phyloP scores from a whole-genome alignment of 2,797 vertebrate species.

The Mormyrus proboscirostris region DNA sequence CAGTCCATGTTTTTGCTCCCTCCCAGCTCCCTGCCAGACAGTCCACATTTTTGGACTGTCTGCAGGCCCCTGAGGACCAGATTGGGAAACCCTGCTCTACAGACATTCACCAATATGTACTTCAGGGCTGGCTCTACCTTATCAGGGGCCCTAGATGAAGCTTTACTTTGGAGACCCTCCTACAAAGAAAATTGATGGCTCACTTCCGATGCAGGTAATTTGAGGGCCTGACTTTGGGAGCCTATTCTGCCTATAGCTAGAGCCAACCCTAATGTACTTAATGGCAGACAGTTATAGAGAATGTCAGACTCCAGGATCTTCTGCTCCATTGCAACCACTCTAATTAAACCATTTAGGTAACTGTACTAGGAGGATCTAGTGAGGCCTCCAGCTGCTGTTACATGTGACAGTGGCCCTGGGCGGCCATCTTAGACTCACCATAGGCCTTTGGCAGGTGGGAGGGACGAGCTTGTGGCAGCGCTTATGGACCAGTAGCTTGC shows the following conservation, averaged over 20 bases:
- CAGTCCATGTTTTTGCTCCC: not conserved
- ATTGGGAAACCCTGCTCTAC: not conserved
- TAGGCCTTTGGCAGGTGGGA: slow-evolving; percentile 95
- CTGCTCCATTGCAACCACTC: not conserved
- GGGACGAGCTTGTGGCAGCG: slow-evolving; percentile 89
- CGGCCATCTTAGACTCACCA: slow-evolving; percentile 70
- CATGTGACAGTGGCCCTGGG: not conserved
- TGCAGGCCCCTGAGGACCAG: not conserved
- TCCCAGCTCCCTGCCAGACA: not conserved
- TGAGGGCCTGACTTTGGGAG: not conserved
- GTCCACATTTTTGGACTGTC: not conserved
- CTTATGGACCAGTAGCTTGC: slow-evolving; percentile 96
- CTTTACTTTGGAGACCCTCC: not conserved
- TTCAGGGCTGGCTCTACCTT: not conserved
- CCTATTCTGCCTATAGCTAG: not conserved
- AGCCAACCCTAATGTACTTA: not conserved
- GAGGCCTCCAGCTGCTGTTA: not conserved
- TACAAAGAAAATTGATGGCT: not conserved
- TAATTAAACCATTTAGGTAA: not conserved
- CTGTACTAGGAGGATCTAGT: not conserved
- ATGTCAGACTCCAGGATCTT: not conserved
- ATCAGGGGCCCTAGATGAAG: not conserved
- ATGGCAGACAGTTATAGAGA: not conserved
- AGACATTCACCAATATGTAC: not conserved
- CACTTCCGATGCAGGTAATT: not conserved